Evolutionary conservation across 2,797 vertebrate species (phyloP), one percentile per base, ranked within the genome.

Genomic region (Neoniphon sammara): DNA sequence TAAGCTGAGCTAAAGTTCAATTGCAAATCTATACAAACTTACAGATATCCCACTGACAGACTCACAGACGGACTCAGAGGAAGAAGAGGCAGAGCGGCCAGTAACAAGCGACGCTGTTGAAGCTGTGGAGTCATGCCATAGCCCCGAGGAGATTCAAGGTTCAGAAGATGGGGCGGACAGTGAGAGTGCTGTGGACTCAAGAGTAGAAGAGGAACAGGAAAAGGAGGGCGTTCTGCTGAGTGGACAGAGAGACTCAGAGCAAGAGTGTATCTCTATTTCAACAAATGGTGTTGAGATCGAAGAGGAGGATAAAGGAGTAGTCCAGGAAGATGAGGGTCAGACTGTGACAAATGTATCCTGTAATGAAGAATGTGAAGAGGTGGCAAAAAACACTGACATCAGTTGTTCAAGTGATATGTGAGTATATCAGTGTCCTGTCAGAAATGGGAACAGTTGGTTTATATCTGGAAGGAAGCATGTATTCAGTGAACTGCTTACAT

Each of bases 141-240:
- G 58, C 31, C 21, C 50, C 0, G 60, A 77, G 1, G 81, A 74
- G 30, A 62, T 0, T 18, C 60, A 75, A 25, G 25, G 36, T 39
- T 75, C 65, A 1, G 74, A 73, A 14, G 66, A 55, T 14, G 77
- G 61, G 46, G 53, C 0, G 20, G 50, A 85, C 42, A 47, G 20
- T 36, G 44, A 58, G 54, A 50, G 46, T 66, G 54, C 68, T 23
- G 64, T 53, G 18, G 62, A 76, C 80, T 27, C 75, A 55, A 79
- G 73, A 56, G 75, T 8, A 54, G 80, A 88, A 75, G 84, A 87
- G 78, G 80, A 87, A 87, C 73, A 67, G 73, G 83, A 85, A 61
- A 72, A 80, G 27, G 18, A 70, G 3, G 9, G 2, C 1, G 2
- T 70, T 79, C 46, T 73, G 75, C 82, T 85, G 80, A 87, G 65